Evolutionary conservation across 2,888 invertebrate genomes (phyloP), one percentile per base, ranked within the genome.

Genomic region (Panzeria rudis): DNA sequence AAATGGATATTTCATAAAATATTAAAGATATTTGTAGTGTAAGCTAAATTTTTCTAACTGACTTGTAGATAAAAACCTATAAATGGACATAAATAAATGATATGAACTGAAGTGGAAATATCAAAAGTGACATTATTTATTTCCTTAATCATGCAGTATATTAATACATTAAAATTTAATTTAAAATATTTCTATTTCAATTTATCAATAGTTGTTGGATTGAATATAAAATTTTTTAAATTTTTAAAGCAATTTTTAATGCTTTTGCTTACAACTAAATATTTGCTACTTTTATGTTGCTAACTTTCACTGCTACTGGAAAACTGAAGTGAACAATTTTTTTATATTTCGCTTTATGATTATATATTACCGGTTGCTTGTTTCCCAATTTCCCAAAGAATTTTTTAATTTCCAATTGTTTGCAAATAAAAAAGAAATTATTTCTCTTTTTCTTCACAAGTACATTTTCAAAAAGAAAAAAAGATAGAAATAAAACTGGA

Each of bases 351-450:
- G 52, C 62, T 69, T 44, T 23, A 50, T 41, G 25, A 52, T 38
- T 69, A 1, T 61, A 6, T 41, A 38, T 61, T 50, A 13, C 23
- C 32, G 23, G 59, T 50, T 47, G 29, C 29, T 50, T 66, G 29
- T 69, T 69, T 47, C 25, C n/a, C 62, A 81, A 76, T 76, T 35
- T 76, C 35, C 56, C 20, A 25, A 82, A 75, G 82, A 82, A 71
- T 82, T 82, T 75, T 82, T 82, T 71, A 82, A 82, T 82, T 82
- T 82, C 38, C 62, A 76, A 71, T 76, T 82, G 47, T 64, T 76
- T 54, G 35, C 38, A 69, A 76, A 76, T 76, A 76, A 82, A 76
- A 64, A 59, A 71, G 11, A 62, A 75, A 75, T 68, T 75, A 69
- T 62, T 75, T 76, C 38, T 38, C 8, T 29, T 61, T 29, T 71